Percentiles rank a stretch among this genome's conserved stretches.
Evolutionary conservation across 1,140 invertebrate genomes (phyloP).

Genomic region (Cydia pomonella): DNA sequence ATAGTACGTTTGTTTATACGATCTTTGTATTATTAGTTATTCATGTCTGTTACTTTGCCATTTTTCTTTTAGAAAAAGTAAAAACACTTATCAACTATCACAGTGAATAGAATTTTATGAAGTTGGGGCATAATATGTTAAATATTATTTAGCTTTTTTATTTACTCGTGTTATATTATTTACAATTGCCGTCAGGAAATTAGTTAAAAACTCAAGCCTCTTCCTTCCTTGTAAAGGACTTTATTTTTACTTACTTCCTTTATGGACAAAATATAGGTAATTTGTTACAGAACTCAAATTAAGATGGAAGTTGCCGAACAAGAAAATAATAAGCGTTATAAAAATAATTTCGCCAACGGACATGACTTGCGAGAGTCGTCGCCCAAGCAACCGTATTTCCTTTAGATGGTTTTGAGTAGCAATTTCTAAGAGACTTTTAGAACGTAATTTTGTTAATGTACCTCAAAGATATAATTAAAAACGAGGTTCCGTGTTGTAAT

Average conservation of each 20-base stretch:
- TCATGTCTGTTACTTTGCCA: too few species aligned
- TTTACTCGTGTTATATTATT: background rate
- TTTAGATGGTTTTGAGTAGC: background rate
- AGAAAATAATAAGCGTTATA: conserved; percentile 43
- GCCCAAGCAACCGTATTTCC: conserved; percentile 28
- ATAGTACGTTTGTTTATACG: too few species aligned
- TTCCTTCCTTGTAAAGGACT: conserved; percentile 50
- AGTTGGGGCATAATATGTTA: too few species aligned
- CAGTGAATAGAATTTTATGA: too few species aligned
- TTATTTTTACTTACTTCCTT: conserved; percentile 56
- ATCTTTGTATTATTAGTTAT: too few species aligned
- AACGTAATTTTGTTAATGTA: conserved; percentile 27
- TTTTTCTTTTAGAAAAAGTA: too few species aligned
- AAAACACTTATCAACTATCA: too few species aligned
- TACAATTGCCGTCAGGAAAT: background rate
- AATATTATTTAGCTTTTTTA: too few species aligned
- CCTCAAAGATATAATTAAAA: conserved; percentile 30
- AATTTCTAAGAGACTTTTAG: conserved; percentile 25
- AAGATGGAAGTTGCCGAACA: conserved; percentile 49
- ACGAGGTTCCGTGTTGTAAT: background rate
- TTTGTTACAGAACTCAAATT: conserved; percentile 63
- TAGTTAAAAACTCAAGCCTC: conserved; percentile 4
- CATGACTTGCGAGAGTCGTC: conserved; percentile 28
- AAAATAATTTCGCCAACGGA: conserved; percentile 29
- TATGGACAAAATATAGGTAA: conserved; percentile 52